Base-by-base conservation (phyloP, 2,113 vertebrate genomes). In the Dasyurus viverrinus region DNA sequence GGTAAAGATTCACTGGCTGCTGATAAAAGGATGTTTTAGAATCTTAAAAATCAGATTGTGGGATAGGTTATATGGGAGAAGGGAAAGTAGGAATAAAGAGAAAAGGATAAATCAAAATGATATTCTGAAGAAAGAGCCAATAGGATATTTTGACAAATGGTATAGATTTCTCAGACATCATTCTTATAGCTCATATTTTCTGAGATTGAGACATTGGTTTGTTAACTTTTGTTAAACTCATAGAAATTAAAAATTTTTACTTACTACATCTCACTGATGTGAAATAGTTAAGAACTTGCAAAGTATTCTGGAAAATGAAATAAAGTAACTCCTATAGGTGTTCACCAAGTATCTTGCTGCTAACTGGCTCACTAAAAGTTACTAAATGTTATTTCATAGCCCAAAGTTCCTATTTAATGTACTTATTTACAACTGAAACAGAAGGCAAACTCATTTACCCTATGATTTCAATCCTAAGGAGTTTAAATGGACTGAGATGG, bases 121-220 rank as follows among this genome's bases (percentile, higher is more conserved):
- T 30, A 95, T 42, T 93, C 92, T 27, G n/a, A 90, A 42, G 23
- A 23, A 42, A 93, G 24, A 94, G 11, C n/a, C 76, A 92, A 6
- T 94, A 47, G 54, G 84, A 94, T n/a, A 23, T 84, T 84, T 42
- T 84, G 68, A 84, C 36, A 84, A 16, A n/a, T 42, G n/a, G 5
- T 0, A 19, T 22, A 76, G 16, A 42, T 48, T 76, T 76, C 1
- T 76, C 19, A 2, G 16, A 7, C 5, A 84, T 84, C 16, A 84
- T 7, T 42, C 68, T 23, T 42, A 19, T 42, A 8, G 5, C 7
- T 42, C 27, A 10, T n/a, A 76, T 84, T 84, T 84, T 84, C n/a
- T 42, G n/a, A 42, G n/a, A 42, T 23, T 84, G 36, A 84, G n/a
- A 22, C 16, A 42, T 84, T 84, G 14, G 36, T 42, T 36, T 22